Evolutionary conservation across 2,113 vertebrate species (phyloP), one percentile per base, ranked within the genome.

Genomic region (Aldabrachelys gigantea): DNA sequence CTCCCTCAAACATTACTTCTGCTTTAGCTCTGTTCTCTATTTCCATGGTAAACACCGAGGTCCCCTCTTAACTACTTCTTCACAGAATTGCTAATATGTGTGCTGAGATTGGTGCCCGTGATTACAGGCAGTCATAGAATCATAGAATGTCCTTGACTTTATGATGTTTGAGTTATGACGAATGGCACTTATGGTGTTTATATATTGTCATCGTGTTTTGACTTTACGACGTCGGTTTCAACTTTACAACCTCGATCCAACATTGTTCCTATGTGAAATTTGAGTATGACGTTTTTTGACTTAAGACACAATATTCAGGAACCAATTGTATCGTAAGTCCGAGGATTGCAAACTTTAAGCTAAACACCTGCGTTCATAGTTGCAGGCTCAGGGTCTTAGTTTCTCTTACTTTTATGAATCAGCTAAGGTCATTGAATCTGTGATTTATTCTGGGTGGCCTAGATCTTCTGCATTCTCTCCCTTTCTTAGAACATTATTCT

Each of bases 91-190:
- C 81, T 25, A 52, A 2, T 52, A 6, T 0, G 0, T 17, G 53
- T 57, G 2, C 31, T 81, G 1, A 1, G 9, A 19, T 75, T 81
- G 82, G 9, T 21, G 12, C 25, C 59, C 0, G 0, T 17, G 49
- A 89, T 52, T 44, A 72, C 8, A 54, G 53, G 53, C 53, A 22
- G 53, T 22, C 44, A 44, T 44, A 44, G 44, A 44, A 44, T 44
- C 44, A 44, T 44, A 44, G 44, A 44, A 44, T 44, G 44, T 44
- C 53, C 53, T 54, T 21, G 21, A 54, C 53, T 54, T 54, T 54
- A 54, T 3, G 21, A 54, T 9, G 53, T 54, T 54, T 3, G 53
- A 54, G 53, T 9, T 54, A 54, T 8, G 8, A 54, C 53, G 21
- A 54, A 54, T 54, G 53, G 21, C 21, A 8, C 21, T 8, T 22